These are phyloP conservation scores for Mus musculus DNA, from an alignment of 2,113 vertebrate genomes.

Conservation along the genomic window DNA sequence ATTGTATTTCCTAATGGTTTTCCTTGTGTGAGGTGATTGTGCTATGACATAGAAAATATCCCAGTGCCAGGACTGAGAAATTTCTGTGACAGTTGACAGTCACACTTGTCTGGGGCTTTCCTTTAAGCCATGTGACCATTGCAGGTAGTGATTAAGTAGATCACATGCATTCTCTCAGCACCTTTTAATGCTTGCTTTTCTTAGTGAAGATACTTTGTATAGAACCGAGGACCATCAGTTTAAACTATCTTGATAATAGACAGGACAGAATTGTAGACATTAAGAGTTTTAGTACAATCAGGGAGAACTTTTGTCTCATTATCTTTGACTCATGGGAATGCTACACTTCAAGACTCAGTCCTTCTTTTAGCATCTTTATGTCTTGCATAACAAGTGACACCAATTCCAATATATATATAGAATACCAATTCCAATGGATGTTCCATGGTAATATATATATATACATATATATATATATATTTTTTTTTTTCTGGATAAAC, in stretches of 20 bases:
- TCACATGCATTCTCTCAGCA: background rate
- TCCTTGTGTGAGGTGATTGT: conserved; percentile 53
- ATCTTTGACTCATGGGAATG: background rate
- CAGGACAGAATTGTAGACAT: background rate
- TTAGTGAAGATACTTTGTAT: background rate
- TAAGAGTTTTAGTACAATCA: background rate
- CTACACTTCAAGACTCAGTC: background rate
- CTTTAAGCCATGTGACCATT: background rate
- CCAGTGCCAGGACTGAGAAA: background rate
- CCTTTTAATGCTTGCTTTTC: background rate
- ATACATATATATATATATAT: no score
- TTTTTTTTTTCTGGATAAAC: no score
- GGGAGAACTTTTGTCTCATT: background rate
- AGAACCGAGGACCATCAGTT: background rate
- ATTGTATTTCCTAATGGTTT: conserved; percentile 74
- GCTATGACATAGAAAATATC: conserved; percentile 47
- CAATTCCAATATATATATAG: background rate
- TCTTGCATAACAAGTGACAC: background rate
- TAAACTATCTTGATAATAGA: background rate
- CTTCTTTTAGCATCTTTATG: background rate
- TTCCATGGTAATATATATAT: no score
- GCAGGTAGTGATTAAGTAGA: background rate
- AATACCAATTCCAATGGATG: no score
- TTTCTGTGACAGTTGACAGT: background rate
- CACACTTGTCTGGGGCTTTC: background rate